A percentile compares a stretch with the other conserved stretches of the same genome.
These are phyloP conservation scores for Athetis lepigone DNA, from an alignment of 2,888 invertebrate species.

Conservation along the genomic window DNA sequence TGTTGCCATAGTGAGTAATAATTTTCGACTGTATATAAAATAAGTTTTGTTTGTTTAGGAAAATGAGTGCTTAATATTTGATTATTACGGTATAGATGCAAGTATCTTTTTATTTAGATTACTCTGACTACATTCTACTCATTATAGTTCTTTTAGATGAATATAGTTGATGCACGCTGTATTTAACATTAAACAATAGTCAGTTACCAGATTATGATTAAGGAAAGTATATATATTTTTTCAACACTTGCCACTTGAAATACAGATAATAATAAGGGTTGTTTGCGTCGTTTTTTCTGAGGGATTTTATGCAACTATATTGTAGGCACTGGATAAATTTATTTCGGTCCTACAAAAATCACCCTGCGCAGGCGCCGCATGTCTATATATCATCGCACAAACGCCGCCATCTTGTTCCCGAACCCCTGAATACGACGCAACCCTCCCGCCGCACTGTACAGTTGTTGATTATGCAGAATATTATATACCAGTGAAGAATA, in stretches of 20 bases:
- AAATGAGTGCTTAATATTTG: conserved; percentile 83
- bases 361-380: conserved; percentile 8
- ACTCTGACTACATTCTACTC: conserved; percentile 69
- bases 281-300: conserved; percentile 19
- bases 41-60: conserved; percentile 86
- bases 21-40: conserved; percentile 88
- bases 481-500: conserved; percentile 84
- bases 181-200: conserved; percentile 80
- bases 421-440: conserved; percentile 47
- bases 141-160: conserved; percentile 71
- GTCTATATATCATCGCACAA: not conserved
- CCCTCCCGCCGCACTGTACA: conserved; percentile 69
- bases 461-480: conserved; percentile 79
- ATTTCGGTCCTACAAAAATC: not conserved
- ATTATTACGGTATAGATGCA: conserved; percentile 69
- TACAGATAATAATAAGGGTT: conserved; percentile 55
- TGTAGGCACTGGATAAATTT: not conserved
- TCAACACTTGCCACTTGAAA: conserved; percentile 73
- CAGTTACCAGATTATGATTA: conserved; percentile 88
- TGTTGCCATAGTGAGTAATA: conserved; percentile 90
- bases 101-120: conserved; percentile 74
- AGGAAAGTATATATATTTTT: conserved; percentile 85
- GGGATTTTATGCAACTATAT: conserved; percentile 13
- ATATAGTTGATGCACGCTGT: conserved; percentile 80
- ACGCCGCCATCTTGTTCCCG: conserved; percentile 15